phyloP scores from a whole-genome alignment of 2,888 invertebrate species.

The Nymphalis polychloros region DNA sequence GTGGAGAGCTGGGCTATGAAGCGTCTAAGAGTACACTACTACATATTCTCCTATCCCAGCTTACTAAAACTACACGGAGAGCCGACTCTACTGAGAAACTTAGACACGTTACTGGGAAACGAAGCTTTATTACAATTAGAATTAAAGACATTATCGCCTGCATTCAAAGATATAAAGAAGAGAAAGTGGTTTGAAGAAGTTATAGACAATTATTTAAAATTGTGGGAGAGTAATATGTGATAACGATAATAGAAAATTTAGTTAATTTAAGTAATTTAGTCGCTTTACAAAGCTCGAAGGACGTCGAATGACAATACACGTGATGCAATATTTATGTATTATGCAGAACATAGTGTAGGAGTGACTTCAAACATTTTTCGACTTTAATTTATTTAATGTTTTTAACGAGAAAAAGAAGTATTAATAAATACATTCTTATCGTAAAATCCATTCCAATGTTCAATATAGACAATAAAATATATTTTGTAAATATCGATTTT shows the following conservation, averaged over 20 bases:
- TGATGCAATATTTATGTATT: too few species aligned
- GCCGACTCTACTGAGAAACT: slow-evolving; percentile 84
- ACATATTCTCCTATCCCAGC: slow-evolving; percentile 90
- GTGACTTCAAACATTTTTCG: too few species aligned
- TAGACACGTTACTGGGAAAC: slow-evolving; percentile 88
- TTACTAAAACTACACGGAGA: slow-evolving; percentile 91
- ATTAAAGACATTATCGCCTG: slow-evolving; percentile 88
- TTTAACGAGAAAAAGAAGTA: too few species aligned
- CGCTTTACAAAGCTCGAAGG: too few species aligned
- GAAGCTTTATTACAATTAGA: slow-evolving; percentile 92
- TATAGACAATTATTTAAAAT: slow-evolving; percentile 92
- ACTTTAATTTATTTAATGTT: too few species aligned
- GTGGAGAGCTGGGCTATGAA: slow-evolving; percentile 89
- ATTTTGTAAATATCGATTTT: too few species aligned
- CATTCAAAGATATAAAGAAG: slow-evolving; percentile 88
- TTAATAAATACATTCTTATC: too few species aligned
- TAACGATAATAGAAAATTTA: slow-evolving; percentile 40
- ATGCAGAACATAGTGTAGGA: too few species aligned
- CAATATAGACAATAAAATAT: too few species aligned
- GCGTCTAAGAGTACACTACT: slow-evolving; percentile 87
- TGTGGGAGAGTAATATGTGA: slow-evolving; percentile 95
- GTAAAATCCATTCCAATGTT: too few species aligned
- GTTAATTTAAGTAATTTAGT: slow-evolving; percentile 25
- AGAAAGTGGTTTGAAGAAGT: slow-evolving; percentile 93
- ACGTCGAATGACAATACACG: too few species aligned